Evolutionary conservation across 1,140 invertebrate genomes (phyloP), one percentile per base, ranked within the genome.

Genomic region (Drosophila pallidifrons): DNA sequence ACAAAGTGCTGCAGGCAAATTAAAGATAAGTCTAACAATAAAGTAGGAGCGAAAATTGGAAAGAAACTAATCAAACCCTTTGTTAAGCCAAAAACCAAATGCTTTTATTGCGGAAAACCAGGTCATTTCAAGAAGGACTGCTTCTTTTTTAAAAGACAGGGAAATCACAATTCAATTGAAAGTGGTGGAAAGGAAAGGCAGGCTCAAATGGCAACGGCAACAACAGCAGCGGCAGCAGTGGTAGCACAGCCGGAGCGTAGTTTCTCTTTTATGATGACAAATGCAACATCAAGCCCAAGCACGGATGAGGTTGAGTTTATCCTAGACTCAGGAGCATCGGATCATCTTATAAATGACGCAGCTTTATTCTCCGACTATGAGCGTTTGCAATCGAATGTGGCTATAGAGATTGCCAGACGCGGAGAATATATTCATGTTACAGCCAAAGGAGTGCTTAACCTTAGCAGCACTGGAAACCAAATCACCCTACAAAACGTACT

Each of bases 311-410:
- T 77, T 3, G 52, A 43, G 60, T 92, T 92, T 77, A 59, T 89
- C 38, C 59, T 92, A 57, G 91, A 91, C 60, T 92, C 45, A 10
- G 69, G 69, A 7, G 45, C 45, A 1, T 73, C 64, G 52, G 54
- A 73, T 38, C 87, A 92, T 82, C 92, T 89, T 8, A 78, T 91
- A 51, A 92, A 91, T 41, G 77, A 79, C 13, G 67, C 79, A 5
- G 67, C 79, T 38, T 59, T 82, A 30, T 86, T 92, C 51, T 16
- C 49, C 15, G 76, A 87, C 30, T 77, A 65, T 49, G 45, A 35
- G 15, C 13, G 63, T 32, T 13, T 75, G 45, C 38, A 38, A 43
- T 3, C n/a, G 10, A 58, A 32, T 8, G 51, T 68, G 6, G 16
- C 63, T 8, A 78, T 81, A 32, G 65, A 65, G 16, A 64, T 81